Percentiles rank a stretch among this genome's conserved stretches.
phyloP scores from a whole-genome alignment of 2,797 vertebrate genomes.

The Tapera naevia region DNA sequence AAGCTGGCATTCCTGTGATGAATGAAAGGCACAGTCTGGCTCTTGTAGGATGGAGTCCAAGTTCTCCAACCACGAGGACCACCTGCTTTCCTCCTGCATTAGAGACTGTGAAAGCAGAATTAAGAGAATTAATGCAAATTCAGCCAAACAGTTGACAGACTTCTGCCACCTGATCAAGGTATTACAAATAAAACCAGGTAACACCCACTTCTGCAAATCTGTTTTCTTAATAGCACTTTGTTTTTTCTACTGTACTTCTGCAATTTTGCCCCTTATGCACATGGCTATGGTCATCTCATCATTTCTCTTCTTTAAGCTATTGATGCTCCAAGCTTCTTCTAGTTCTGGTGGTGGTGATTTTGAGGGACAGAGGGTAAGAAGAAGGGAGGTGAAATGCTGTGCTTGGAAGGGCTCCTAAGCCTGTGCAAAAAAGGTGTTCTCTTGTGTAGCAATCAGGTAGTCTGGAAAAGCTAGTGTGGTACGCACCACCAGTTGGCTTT shows the following conservation, averaged over 20 bases:
- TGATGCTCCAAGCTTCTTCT: not conserved
- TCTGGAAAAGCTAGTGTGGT: not conserved
- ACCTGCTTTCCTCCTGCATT: conserved; percentile 35
- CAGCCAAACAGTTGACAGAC: not conserved
- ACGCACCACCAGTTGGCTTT: not conserved
- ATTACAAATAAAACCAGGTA: not conserved
- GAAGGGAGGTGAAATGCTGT: not conserved
- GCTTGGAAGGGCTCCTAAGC: not conserved
- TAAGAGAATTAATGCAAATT: not conserved
- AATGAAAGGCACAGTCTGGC: conserved; percentile 29
- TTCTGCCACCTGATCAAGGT: not conserved
- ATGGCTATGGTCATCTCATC: not conserved
- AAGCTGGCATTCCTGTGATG: conserved; percentile 17
- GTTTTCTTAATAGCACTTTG: not conserved
- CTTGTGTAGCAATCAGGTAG: not conserved
- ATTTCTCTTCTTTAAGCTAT: not conserved
- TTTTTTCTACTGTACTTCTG: not conserved
- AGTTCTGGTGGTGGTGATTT: not conserved
- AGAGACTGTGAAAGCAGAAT: not conserved
- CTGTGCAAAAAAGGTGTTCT: not conserved
- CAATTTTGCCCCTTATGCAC: not conserved
- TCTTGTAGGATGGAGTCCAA: conserved; percentile 32
- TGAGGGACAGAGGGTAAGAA: not conserved
- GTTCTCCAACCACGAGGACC: not conserved
- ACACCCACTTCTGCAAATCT: not conserved